Evolutionary conservation across 2,113 vertebrate genomes (phyloP), one percentile per base, ranked within the genome.

Genomic region (Fulica atra): DNA sequence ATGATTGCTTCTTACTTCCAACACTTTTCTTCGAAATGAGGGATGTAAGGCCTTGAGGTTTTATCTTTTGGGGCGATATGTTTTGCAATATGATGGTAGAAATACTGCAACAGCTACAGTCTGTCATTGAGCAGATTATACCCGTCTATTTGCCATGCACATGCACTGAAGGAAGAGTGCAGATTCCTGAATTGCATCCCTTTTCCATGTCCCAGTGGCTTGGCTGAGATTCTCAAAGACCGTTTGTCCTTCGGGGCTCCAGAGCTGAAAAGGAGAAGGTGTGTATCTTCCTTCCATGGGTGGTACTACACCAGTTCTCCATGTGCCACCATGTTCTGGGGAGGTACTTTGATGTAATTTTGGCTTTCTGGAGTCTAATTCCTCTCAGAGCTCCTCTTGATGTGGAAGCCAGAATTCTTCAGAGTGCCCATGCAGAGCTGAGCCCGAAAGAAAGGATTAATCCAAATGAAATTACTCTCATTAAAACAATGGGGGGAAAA

Each of bases 21-120:
- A 85, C 11, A 59, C 24, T 91, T 85, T 94, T 95, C 78, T 93
- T 79, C 95, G 82, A 89, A 89, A 33, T 33, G 74, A 85, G 36
- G 48, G 25, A 51, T 46, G 28, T 51, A 18, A 18, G 8, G 9
- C 59, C 83, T 64, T 5, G 14, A 83, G 56, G 59, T 77, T 86
- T 88, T 71, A 13, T 66, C 38, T 93, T 68, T 56, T 46, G 54
- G 8, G 29, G 6, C 50, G 36, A 8, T 66, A 33, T 42, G 26
- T 46, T 93, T 86, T 90, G 14, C 21, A 7, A 68, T 65, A 19
- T 50, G 10, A n/a, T 35, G 11, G 33, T 74, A 71, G 69, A 86
- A 81, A 53, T 56, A 74, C 3, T 64, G 21, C 44, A 64, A 53
- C 8, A 86, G 38, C 53, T 29, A 25, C 14, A 74, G 16, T 6